Percentiles rank a stretch among this genome's conserved stretches.
Evolutionary conservation across 2,113 vertebrate species (phyloP).

Genomic region (Boulengeromyrus knoepffleri): DNA sequence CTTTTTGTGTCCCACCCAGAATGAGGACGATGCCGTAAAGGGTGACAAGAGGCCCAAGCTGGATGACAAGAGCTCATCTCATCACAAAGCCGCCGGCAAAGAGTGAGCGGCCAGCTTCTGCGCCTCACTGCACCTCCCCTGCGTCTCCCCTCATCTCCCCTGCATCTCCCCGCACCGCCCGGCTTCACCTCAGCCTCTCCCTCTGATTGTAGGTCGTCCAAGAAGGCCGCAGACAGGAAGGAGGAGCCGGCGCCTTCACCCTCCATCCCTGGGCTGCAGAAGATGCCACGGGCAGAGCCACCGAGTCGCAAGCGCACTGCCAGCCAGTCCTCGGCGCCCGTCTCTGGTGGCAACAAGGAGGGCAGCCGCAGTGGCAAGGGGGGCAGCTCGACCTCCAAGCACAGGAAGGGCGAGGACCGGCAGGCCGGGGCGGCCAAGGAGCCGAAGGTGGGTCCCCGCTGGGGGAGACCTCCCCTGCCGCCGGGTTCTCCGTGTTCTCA

Average conservation of each 20-base stretch:
- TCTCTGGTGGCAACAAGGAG: slow-evolving; percentile 73
- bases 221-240: slow-evolving; percentile 77
- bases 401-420: slow-evolving; percentile 85
- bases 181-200: background rate
- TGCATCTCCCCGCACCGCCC: no score
- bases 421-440: slow-evolving; percentile 70
- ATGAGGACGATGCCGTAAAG: slow-evolving; percentile 77
- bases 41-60: slow-evolving; percentile 84
- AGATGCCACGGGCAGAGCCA: slow-evolving; percentile 80
- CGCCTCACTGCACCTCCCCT: background rate
- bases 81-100: slow-evolving; percentile 82
- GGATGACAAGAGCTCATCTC: slow-evolving; percentile 78
- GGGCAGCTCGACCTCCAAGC: slow-evolving; percentile 71
- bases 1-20: slow-evolving; percentile 51
- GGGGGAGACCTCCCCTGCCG: slow-evolving; percentile 20
- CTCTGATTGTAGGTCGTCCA: slow-evolving; percentile 63
- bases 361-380: slow-evolving; percentile 63
- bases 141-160: no score
- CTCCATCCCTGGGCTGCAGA: slow-evolving; percentile 70
- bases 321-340: slow-evolving; percentile 82
- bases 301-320: slow-evolving; percentile 81
- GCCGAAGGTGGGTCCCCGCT: slow-evolving; percentile 63
- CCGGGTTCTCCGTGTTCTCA: background rate
- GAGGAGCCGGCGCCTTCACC: slow-evolving; percentile 87
- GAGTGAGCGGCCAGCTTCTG: slow-evolving; percentile 69